phyloP scores from a whole-genome alignment of 2,888 invertebrate species.

The Cloeon dipterum region DNA sequence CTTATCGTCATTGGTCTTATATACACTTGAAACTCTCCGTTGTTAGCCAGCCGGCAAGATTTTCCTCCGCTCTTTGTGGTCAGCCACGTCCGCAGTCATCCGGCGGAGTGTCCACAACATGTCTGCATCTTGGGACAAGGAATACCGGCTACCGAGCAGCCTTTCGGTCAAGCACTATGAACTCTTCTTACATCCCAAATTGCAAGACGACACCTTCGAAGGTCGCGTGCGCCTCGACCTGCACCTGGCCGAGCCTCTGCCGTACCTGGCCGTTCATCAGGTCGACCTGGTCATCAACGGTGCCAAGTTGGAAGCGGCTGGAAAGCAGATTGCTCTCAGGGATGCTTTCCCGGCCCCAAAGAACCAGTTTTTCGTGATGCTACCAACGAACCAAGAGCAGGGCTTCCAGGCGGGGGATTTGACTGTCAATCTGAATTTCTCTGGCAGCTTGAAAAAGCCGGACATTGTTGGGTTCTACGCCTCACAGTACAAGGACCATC shows the following conservation, averaged over 20 bases:
- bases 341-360: slow-evolving; percentile 14
- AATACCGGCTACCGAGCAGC: slow-evolving; percentile 29
- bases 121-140: slow-evolving; percentile 10
- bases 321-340: slow-evolving; percentile 23
- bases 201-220: slow-evolving; percentile 29
- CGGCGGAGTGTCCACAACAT: no score
- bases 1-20: no score
- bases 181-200: slow-evolving; percentile 34
- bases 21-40: no score
- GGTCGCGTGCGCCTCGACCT: slow-evolving; percentile 31
- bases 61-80: no score
- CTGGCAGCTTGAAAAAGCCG: slow-evolving; percentile 24
- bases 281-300: slow-evolving; percentile 23
- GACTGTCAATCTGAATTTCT: slow-evolving; percentile 23
- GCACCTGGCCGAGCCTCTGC: slow-evolving; percentile 19
- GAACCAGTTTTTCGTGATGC: slow-evolving; percentile 11
- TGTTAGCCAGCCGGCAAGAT: no score
- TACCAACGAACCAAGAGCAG: slow-evolving; percentile 9
- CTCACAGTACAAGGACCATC: slow-evolving; percentile 29
- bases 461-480: slow-evolving; percentile 49
- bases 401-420: slow-evolving; percentile 17
- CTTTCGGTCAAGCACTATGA: slow-evolving; percentile 37
- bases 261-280: slow-evolving; percentile 24
- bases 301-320: slow-evolving; percentile 19
- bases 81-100: no score